Percentiles rank a stretch among this genome's conserved stretches.
Evolutionary conservation across 2,113 vertebrate species (phyloP).

Genomic region (Cyanocitta stelleri): DNA sequence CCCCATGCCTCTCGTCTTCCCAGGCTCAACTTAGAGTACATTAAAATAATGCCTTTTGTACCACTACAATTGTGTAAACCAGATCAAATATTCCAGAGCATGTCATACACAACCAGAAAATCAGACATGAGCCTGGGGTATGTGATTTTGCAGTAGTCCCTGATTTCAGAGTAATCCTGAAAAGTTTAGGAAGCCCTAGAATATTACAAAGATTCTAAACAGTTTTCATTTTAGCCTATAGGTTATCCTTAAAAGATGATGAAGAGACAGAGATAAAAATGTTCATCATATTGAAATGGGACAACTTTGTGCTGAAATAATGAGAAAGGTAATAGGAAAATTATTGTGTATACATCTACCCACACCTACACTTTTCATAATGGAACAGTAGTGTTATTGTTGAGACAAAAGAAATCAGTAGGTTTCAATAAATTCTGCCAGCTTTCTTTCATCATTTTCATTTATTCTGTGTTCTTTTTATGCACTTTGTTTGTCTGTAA

Average conservation of each 20-base stretch:
- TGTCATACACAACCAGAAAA: neutral
- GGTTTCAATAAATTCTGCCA: neutral
- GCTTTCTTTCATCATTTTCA: neutral
- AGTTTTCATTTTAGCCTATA: neutral
- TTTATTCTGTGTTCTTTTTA: neutral
- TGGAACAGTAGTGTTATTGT: neutral
- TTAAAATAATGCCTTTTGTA: neutral
- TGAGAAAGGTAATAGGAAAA: neutral
- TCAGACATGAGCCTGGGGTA: neutral
- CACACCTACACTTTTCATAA: neutral
- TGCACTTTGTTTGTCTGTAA: neutral
- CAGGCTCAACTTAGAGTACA: neutral
- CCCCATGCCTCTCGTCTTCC: neutral
- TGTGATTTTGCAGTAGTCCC: neutral
- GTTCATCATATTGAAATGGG: neutral
- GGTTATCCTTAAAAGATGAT: neutral
- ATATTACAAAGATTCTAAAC: neutral
- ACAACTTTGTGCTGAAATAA: neutral
- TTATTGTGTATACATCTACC: neutral
- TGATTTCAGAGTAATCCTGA: neutral
- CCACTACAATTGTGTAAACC: neutral
- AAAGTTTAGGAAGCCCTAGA: neutral
- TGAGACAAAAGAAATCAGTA: neutral
- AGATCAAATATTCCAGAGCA: neutral
- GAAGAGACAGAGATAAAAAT: neutral